These are phyloP conservation scores for Euphonia xanthogaster DNA, from an alignment of 2,797 vertebrate genomes.

Conservation along the genomic window DNA sequence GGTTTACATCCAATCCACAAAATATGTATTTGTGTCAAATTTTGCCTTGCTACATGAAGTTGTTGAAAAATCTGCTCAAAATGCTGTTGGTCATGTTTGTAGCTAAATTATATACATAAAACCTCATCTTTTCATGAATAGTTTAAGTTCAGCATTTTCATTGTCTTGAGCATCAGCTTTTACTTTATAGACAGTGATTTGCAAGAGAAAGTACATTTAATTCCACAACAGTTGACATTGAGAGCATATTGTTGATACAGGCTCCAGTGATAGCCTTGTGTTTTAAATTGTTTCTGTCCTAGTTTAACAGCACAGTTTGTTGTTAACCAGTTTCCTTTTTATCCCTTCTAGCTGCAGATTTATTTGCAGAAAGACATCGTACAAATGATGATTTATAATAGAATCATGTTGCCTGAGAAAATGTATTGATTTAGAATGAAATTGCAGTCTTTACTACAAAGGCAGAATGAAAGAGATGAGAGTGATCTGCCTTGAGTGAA, in stretches of 20 bases:
- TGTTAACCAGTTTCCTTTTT: slow-evolving; percentile 63
- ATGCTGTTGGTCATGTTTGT: not conserved
- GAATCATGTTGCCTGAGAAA: slow-evolving; percentile 81
- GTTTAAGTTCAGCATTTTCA: not conserved
- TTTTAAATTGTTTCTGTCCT: slow-evolving; percentile 7
- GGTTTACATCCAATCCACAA: slow-evolving; percentile 60
- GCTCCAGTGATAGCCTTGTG: slow-evolving; percentile 34
- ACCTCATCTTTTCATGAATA: not conserved
- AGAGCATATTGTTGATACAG: not conserved
- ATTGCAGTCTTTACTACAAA: slow-evolving; percentile 1
- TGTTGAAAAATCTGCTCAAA: slow-evolving; percentile 32
- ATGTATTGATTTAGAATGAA: slow-evolving; percentile 82
- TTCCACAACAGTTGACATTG: not conserved
- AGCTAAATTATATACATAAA: slow-evolving; percentile 16
- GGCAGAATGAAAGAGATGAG: not conserved
- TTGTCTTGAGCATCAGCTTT: not conserved
- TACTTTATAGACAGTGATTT: not conserved
- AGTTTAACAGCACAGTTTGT: slow-evolving; percentile 40
- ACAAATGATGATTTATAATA: slow-evolving; percentile 89
- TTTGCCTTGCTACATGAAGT: slow-evolving; percentile 37
- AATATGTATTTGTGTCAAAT: slow-evolving; percentile 46
- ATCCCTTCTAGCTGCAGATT: slow-evolving; percentile 60
- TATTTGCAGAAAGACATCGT: slow-evolving; percentile 73
- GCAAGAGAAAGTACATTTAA: not conserved
- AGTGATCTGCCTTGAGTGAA: not conserved